A percentile compares a stretch with the other conserved stretches of the same genome.
These are phyloP conservation scores for Drosophila simulans DNA, from an alignment of 1,140 invertebrate species.

Conservation along the genomic window DNA sequence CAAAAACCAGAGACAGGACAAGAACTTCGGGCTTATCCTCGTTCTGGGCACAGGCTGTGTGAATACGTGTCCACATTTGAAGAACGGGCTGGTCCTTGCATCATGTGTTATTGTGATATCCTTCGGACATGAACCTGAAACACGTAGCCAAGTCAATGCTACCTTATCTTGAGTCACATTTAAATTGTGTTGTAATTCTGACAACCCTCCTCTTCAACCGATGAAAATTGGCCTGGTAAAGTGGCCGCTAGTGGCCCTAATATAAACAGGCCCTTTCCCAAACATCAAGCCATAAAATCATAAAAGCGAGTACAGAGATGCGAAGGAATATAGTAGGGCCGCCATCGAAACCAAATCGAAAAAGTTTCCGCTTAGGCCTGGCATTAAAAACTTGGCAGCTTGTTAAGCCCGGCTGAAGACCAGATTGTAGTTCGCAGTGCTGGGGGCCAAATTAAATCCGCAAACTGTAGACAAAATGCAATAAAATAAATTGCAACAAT, in stretches of 20 bases:
- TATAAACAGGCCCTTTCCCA: neutral
- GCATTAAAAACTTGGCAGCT: conserved; percentile 79
- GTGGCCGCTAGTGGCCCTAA: conserved; percentile 25
- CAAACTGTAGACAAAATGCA: conserved; percentile 76
- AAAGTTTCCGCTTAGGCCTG: conserved; percentile 66
- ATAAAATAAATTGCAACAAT: conserved; percentile 83
- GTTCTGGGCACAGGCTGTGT: conserved; percentile 17
- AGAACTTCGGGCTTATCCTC: conserved; percentile 26
- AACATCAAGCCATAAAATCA: conserved; percentile 44
- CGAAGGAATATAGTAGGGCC: conserved; percentile 21
- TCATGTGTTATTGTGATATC: conserved; percentile 6
- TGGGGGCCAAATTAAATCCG: conserved; percentile 74
- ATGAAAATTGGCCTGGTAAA: conserved; percentile 11
- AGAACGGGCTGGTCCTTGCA: neutral
- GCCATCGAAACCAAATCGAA: conserved; percentile 59
- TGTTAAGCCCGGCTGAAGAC: conserved; percentile 55
- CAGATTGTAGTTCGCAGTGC: conserved; percentile 55
- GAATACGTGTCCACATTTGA: conserved; percentile 29
- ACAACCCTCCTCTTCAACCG: neutral
- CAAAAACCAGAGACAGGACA: conserved; percentile 34
- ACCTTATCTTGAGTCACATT: conserved; percentile 21
- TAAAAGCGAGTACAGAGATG: conserved; percentile 24
- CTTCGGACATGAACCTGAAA: neutral
- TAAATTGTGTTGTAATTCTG: conserved; percentile 1
- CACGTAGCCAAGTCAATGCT: conserved; percentile 13